These are phyloP conservation scores for Eurystomus gularis DNA, from an alignment of 2,113 vertebrate genomes.

Conservation along the genomic window DNA sequence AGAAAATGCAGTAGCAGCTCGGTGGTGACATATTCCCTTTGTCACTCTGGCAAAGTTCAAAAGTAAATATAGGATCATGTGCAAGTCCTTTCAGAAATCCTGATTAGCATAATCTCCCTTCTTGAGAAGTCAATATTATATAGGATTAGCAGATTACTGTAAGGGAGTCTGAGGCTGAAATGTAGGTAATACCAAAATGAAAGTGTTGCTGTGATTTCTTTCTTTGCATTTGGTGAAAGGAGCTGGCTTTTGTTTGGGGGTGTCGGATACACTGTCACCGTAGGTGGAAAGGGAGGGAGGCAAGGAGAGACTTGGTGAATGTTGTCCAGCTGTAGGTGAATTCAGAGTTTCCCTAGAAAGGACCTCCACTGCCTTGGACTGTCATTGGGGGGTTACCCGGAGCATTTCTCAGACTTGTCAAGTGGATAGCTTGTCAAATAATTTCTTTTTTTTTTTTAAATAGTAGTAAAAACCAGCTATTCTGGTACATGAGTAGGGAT, in stretches of 20 bases:
- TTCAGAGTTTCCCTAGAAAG: neutral
- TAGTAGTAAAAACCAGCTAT: neutral
- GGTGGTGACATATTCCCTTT: neutral
- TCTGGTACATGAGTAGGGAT: neutral
- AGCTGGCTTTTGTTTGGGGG: neutral
- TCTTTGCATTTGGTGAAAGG: neutral
- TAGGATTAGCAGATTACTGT: constrained; percentile 14
- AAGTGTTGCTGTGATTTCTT: neutral
- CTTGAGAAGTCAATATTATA: neutral
- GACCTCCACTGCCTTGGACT: neutral
- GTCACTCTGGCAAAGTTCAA: neutral
- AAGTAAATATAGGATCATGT: constrained; percentile 14
- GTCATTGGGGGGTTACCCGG: neutral
- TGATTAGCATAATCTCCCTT: constrained; percentile 35
- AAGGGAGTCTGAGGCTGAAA: neutral
- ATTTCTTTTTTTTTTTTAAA: neutral
- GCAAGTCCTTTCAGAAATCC: constrained; percentile 42
- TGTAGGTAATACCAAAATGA: neutral
- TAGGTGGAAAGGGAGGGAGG: neutral
- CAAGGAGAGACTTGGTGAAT: neutral
- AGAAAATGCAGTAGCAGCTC: neutral
- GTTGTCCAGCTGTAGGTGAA: neutral
- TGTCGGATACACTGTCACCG: accelerated
- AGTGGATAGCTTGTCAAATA: neutral
- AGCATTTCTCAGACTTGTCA: neutral